phyloP scores from a whole-genome alignment of 2,888 invertebrate genomes.

The Atrina japonica region DNA sequence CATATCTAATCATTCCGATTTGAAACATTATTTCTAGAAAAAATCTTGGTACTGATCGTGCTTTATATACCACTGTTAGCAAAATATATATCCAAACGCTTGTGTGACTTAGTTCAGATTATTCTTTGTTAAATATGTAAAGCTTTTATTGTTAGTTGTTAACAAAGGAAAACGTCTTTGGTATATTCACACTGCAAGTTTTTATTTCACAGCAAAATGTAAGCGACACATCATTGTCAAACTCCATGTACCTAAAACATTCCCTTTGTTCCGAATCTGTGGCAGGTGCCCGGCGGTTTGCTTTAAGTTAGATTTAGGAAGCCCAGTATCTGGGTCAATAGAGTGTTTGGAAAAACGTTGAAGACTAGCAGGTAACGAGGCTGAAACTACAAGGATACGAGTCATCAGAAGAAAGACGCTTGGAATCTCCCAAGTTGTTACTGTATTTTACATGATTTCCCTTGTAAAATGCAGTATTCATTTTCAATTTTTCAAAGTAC shows the following conservation, averaged over 20 bases:
- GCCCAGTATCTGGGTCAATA: slow-evolving; percentile 59
- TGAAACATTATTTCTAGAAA: too few species aligned
- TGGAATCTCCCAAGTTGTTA: too few species aligned
- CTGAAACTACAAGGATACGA: slow-evolving; percentile 30
- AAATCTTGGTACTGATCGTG: too few species aligned
- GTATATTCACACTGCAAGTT: not conserved
- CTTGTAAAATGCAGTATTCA: too few species aligned
- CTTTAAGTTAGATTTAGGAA: slow-evolving; percentile 46
- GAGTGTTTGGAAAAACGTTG: slow-evolving; percentile 52
- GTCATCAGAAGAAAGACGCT: not conserved
- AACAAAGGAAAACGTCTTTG: not conserved
- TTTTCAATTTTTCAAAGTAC: too few species aligned
- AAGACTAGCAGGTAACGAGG: slow-evolving; percentile 41
- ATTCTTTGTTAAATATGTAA: too few species aligned
- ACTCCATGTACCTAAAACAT: slow-evolving; percentile 33
- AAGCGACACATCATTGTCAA: slow-evolving; percentile 3
- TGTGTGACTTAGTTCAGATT: too few species aligned
- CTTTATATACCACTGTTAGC: too few species aligned
- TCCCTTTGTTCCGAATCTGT: slow-evolving; percentile 35
- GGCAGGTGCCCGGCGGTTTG: slow-evolving; percentile 36
- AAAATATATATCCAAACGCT: too few species aligned
- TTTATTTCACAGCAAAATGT: not conserved
- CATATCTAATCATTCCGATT: too few species aligned
- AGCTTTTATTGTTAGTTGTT: not conserved
- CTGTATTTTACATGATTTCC: too few species aligned